Evolutionary conservation across 2,113 vertebrate genomes (phyloP), one percentile per base, ranked within the genome.

Genomic region (Pseudopipra pipra): DNA sequence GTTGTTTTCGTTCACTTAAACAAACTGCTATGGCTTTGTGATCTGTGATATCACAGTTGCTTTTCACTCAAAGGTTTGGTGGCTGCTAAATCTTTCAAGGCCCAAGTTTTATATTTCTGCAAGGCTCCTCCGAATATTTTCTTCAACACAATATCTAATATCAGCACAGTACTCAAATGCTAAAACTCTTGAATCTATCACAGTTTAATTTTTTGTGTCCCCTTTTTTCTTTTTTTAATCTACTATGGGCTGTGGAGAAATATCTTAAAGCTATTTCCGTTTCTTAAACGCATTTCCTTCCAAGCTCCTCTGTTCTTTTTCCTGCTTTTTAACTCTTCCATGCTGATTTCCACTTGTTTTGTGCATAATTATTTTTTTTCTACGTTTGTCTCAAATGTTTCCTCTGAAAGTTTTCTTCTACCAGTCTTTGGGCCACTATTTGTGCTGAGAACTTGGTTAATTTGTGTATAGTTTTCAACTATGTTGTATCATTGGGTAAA

Each of bases 21-120:
- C 92, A 78, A 94, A 61, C 89, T 92, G 87, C 89, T 87, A 74
- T 65, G 84, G 41, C 91, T 97, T 92, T 90, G 87, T 88, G 89
- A 89, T 91, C 77, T 72, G 44, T 59, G 77, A 61, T 92, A 61
- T 20, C 89, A 37, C 86, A 78, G 74, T 91, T 89, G 70, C 54
- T 90, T 93, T 93, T 86, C 85, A 24, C 46, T 77, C 5, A 0
- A 59, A 63, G 70, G 31, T 89, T 87, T 89, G 66, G 10, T 72
- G 74, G 27, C 87, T 91, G 70, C 59, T 84, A 75, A 71, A 37
- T 90, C 31, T 72, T 93, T 51, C 14, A 24, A 41, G 47, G 24
- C 39, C 39, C 28, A 39, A 49, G 35, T 87, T 92, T 94, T 91
- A 54, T 68, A 54, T 67, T 92, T 55, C 33, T 59, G 11, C 24